These are phyloP conservation scores for Galeopterus variegatus DNA, from an alignment of 2,113 vertebrate genomes.

Conservation along the genomic window DNA sequence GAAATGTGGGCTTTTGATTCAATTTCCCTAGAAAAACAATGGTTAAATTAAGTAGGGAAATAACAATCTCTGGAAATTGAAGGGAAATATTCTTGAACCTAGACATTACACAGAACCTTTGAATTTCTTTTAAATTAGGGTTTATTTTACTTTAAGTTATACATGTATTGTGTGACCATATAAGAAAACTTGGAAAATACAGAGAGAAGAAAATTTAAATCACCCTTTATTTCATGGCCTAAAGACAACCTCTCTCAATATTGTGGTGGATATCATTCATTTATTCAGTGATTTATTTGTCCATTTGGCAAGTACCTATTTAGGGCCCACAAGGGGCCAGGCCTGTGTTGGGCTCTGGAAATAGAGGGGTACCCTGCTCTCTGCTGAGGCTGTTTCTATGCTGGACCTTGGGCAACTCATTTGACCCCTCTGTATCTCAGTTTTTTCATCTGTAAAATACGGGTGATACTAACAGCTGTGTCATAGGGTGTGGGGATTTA, in stretches of 20 bases:
- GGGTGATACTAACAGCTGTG: accelerated
- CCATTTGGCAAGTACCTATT: accelerated
- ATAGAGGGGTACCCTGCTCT: no score
- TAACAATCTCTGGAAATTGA: constrained; percentile 13
- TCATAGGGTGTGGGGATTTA: background rate
- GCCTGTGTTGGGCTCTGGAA: background rate
- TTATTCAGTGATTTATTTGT: background rate
- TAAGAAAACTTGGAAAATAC: background rate
- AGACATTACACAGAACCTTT: background rate
- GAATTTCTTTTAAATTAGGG: background rate
- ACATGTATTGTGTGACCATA: background rate
- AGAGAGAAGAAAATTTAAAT: background rate
- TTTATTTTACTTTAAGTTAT: constrained; percentile 59
- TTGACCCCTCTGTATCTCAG: background rate
- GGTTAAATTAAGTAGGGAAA: constrained; percentile 70
- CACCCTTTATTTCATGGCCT: accelerated
- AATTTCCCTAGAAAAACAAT: constrained; percentile 76
- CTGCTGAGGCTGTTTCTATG: background rate
- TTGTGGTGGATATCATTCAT: accelerated
- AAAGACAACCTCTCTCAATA: accelerated
- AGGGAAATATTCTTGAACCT: constrained; percentile 55
- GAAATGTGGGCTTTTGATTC: constrained; percentile 62
- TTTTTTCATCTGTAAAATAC: background rate
- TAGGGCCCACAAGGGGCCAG: background rate
- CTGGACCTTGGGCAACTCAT: background rate